Percentiles rank a stretch among this genome's conserved stretches.
Evolutionary conservation across 2,888 invertebrate genomes (phyloP).

Genomic region (Ennomos erosarius): DNA sequence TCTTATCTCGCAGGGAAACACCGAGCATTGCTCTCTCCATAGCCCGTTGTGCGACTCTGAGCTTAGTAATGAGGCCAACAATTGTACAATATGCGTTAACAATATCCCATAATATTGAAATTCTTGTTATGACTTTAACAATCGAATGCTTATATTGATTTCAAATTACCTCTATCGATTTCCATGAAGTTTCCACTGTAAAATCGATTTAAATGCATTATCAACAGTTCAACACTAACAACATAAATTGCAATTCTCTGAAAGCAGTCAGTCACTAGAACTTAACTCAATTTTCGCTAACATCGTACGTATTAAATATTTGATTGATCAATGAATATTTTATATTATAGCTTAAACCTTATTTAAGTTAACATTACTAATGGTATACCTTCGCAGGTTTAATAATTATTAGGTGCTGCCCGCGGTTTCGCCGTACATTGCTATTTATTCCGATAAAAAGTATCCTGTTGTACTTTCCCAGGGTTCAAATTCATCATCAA

Average conservation of each 20-base stretch:
- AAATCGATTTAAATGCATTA: constrained; percentile 2
- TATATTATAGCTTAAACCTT: constrained; percentile 12
- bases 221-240: background rate
- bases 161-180: background rate
- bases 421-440: too few relatives aligned
- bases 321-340: constrained; percentile 12
- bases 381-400: constrained; percentile 9
- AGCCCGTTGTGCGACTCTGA: too few relatives aligned
- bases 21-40: too few relatives aligned
- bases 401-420: background rate
- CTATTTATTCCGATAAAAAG: too few relatives aligned
- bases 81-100: too few relatives aligned
- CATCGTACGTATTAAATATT: constrained; percentile 15
- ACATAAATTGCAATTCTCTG: constrained; percentile 8
- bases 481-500: too few relatives aligned
- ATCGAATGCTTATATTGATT: background rate
- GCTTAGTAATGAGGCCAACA: too few relatives aligned
- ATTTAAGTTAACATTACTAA: constrained; percentile 21
- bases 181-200: background rate
- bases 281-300: constrained; percentile 6
- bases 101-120: too few relatives aligned
- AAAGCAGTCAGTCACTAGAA: constrained; percentile 9
- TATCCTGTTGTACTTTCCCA: too few relatives aligned
- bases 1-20: too few relatives aligned
- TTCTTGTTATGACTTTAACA: too few relatives aligned